Evolutionary conservation across 1,140 invertebrate genomes (phyloP), one percentile per base, ranked within the genome.

Genomic region (Lerema accius): DNA sequence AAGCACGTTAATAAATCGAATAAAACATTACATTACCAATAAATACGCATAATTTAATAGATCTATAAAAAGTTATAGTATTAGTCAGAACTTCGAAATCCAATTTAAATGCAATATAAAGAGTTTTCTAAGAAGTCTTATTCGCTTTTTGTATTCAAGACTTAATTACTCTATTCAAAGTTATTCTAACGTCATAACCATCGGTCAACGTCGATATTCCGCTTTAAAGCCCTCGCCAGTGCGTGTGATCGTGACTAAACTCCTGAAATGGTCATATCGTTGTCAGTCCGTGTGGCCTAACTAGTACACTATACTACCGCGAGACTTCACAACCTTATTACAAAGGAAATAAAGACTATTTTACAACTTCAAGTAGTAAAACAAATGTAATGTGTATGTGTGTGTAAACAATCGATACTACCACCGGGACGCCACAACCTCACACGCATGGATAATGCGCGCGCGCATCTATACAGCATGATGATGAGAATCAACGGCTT

Each of bases 161-260:
- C 73, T 80, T 88, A 90, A 88, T 87, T 83, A 87, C 70, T 72
- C 76, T 80, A 86, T 89, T 87, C 83, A 86, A 82, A 89, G 80
- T 86, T 88, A 88, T 88, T 87, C 83, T 73, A 87, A 86, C 76
- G 78, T 86, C 84, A 90, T 85, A 84, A 86, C 68, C 77, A 82
- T 86, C 83, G 79, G 79, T 86, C 80, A 85, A 78, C 63, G 82
- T 80, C 77, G 79, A 86, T 82, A 84, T 81, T 73, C 76, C 76
- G 70, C 76, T 78, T 78, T 77, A 80, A 79, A 81, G 75, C 75
- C 72, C 76, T 71, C 76, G 76, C 76, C 73, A 62, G 76, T 80
- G 71, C 73, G 77, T 78, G 68, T 42, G 72, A 59, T 84, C 85
- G 85, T 90, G 87, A 90, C 86, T 64, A 68, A 86, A 90, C 78